Conservation (phyloP, 35 echinoderm and acorn worm species). For the Apostichopus parvimensis region DNA sequence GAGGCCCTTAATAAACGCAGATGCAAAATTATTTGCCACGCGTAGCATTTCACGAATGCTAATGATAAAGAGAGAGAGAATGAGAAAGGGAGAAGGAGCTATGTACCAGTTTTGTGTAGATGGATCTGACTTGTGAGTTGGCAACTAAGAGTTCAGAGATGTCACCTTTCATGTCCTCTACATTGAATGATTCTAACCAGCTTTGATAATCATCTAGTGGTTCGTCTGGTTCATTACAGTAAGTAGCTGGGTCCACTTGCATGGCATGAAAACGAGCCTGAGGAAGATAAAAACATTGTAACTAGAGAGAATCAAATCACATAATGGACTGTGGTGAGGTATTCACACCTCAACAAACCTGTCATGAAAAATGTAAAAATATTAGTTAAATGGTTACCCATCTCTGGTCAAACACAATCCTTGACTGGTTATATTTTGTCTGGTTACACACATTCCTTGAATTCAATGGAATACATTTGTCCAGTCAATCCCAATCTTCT, state of each 20-base stretch:
- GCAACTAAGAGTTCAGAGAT: conserved; percentile 93
- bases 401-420: no score
- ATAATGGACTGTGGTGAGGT: no score
- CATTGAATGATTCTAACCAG: conserved; percentile 75
- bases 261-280: conserved; percentile 92
- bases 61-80: neutral
- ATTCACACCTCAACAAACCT: no score
- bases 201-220: conserved; percentile 64
- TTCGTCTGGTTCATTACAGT: conserved; percentile 93
- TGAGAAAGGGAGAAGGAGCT: neutral
- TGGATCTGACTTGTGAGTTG: conserved; percentile 88
- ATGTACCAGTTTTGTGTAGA: conserved; percentile 97
- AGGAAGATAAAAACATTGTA: neutral
- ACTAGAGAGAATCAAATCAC: no score
- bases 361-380: no score
- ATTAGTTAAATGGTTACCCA: no score
- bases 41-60: neutral
- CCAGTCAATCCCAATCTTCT: no score
- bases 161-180: conserved; percentile 87
- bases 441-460: no score
- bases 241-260: conserved; percentile 88
- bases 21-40: no score
- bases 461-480: no score
- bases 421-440: no score
- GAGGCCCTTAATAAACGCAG: no score